Conservation (phyloP, 2,113 vertebrate genomes). For the Hippopotamus amphibius region DNA sequence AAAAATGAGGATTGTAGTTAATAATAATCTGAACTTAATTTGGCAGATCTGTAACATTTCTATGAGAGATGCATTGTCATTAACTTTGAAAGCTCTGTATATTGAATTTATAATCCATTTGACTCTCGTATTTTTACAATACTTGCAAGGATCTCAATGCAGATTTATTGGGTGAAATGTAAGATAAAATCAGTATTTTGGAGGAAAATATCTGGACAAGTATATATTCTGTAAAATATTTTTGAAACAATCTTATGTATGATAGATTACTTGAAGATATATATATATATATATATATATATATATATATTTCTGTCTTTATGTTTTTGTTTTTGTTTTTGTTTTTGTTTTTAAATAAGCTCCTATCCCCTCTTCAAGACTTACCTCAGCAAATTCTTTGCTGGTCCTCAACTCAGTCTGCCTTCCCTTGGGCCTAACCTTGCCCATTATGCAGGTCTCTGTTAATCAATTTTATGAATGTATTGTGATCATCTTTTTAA, state of each 20-base stretch:
- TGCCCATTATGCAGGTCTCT: neutral
- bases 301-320: neutral
- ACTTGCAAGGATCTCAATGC: neutral
- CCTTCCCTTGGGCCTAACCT: neutral
- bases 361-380: neutral
- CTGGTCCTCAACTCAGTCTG: too few relatives aligned
- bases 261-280: neutral
- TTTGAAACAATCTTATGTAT: neutral
- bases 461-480: neutral
- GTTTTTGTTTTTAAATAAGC: neutral
- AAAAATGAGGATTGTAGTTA: neutral
- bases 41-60: neutral
- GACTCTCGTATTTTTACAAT: neutral
- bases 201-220: neutral
- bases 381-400: neutral
- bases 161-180: neutral
- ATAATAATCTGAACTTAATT: slow-evolving; percentile 6
- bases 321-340: neutral
- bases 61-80: neutral
- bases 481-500: slow-evolving; percentile 24
- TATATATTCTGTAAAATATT: neutral
- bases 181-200: slow-evolving; percentile 35
- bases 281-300: neutral
- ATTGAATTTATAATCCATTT: slow-evolving; percentile 1
- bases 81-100: slow-evolving; percentile 15